Evolutionary conservation across 2,113 vertebrate genomes (phyloP), one percentile per base, ranked within the genome.

Genomic region (Chrysochloris asiatica): DNA sequence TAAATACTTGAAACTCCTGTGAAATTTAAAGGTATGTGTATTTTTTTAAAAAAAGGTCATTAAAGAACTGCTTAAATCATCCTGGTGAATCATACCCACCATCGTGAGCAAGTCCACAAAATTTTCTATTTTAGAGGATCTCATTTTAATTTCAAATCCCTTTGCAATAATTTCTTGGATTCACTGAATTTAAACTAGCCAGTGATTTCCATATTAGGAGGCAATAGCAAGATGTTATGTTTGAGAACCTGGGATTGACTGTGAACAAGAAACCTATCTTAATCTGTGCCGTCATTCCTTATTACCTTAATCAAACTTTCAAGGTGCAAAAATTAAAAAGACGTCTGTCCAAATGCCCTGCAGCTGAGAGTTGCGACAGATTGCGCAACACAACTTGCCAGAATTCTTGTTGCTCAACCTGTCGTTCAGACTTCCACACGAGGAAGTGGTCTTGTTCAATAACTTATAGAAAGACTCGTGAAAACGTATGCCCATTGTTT

Each of bases 291-390:
- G 82, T 59, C 6, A 21, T 83, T 50, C 11, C 76, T 95, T 45
- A 80, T 41, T 95, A 73, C 47, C 50, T 50, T 71, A 85, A 94
- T 93, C 61, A 85, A 54, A 85, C 33, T 79, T 82, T 71, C n/a
- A 81, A 78, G 45, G 47, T 92, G 71, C 45, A 82, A 36, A 85
- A 30, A 41, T 83, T 50, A 82, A 56, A 45, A 54, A 45, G 54
- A 56, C 65, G 75, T 26, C n/a, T 33, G 71, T n/a, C 63, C 19
- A 61, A 28, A 14, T 86, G 56, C 38, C 82, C 71, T 52, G 26
- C 61, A 81, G 79, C 47, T 79, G 8, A n/a, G 59, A 83, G n/a
- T 30, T 82, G 54, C 16, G 78, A 48, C 85, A 82, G 90, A 71
- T 21, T 83, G 90, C 71, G 47, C 81, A 94, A 71, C 36, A 78